Evolutionary conservation across 2,113 vertebrate genomes (phyloP).

Genomic region (Anoura caudifer): DNA sequence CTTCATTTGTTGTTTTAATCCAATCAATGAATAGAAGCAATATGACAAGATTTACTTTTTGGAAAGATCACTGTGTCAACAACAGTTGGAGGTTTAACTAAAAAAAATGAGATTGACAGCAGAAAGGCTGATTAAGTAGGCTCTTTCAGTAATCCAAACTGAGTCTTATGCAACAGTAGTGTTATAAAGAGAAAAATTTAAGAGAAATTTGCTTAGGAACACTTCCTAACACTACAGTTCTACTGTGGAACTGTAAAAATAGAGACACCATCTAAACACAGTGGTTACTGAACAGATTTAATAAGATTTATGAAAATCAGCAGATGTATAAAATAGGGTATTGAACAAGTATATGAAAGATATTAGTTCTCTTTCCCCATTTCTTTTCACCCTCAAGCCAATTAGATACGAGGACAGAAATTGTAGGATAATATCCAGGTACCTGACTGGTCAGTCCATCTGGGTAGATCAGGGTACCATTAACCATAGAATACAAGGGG

Average conservation of each 20-base stretch:
- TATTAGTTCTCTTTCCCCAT: background rate
- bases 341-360: background rate
- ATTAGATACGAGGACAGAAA: background rate
- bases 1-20: constrained; percentile 22
- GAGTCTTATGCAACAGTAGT: background rate
- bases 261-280: background rate
- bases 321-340: background rate
- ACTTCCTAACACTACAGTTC: background rate
- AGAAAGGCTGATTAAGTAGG: background rate
- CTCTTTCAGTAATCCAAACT: background rate
- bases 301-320: background rate
- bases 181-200: background rate
- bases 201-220: background rate
- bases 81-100: background rate
- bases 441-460: background rate
- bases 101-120: background rate
- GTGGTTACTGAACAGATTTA: background rate
- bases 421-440: background rate
- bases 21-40: background rate
- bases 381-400: background rate
- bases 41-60: background rate
- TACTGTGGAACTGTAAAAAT: background rate
- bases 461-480: background rate
- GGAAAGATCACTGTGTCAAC: background rate
- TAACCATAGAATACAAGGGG: background rate